Conservation (phyloP, 2,797 vertebrate genomes). For the Danio albolineatus region DNA sequence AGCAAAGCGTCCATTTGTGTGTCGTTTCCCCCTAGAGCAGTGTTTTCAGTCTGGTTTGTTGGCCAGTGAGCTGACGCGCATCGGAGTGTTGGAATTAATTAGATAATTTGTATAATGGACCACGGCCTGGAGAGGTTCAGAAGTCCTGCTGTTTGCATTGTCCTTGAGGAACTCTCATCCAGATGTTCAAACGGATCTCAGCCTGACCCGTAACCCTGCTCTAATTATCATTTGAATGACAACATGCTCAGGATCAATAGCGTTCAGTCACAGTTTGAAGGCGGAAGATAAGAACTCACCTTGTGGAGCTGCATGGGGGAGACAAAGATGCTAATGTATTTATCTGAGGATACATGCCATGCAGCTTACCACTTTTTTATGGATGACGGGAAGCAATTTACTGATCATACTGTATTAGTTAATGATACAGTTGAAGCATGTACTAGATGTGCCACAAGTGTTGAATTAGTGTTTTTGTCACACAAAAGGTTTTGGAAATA, state of each 20-base stretch:
- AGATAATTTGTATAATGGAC: constrained; percentile 79
- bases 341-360: constrained; percentile 75
- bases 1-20: neutral
- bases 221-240: constrained; percentile 98
- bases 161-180: constrained; percentile 85
- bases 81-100: constrained; percentile 78
- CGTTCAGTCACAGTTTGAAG: constrained; percentile 91
- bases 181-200: constrained; percentile 85
- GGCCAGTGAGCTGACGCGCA: constrained; percentile 53
- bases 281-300: constrained; percentile 90
- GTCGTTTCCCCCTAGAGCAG: neutral
- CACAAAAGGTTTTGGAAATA: no score
- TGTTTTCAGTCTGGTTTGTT: constrained; percentile 17
- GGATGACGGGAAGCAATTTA: neutral
- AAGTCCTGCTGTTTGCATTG: constrained; percentile 74
- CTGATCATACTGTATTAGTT: neutral
- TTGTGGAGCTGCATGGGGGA: constrained; percentile 70
- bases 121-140: constrained; percentile 64
- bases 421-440: neutral
- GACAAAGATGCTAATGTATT: constrained; percentile 81
- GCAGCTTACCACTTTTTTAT: constrained; percentile 43
- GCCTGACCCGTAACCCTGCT: constrained; percentile 87
- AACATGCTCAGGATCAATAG: constrained; percentile 95
- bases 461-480: no score
- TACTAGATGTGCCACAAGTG: no score